phyloP scores from a whole-genome alignment of 37 sponge, comb jelly and placozoan species.

The Hormiphora californensis region DNA sequence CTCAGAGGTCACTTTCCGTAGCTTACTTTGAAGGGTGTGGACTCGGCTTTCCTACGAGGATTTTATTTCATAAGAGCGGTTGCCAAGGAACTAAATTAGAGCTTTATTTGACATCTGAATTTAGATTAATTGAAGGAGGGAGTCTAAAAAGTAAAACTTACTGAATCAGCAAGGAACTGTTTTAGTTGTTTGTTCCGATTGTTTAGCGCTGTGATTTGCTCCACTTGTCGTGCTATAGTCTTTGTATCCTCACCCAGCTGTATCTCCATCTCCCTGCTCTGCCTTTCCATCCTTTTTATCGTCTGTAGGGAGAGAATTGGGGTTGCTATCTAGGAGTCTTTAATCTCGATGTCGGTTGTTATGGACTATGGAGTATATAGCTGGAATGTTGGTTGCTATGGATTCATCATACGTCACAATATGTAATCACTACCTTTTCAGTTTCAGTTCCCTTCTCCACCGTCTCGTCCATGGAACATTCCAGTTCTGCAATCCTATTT shows the following conservation, averaged over 20 bases:
- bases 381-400: too few species aligned
- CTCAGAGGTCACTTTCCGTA: slow-evolving; percentile 18
- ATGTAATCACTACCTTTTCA: slow-evolving; percentile 27
- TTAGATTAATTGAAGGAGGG: too few species aligned
- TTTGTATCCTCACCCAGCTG: background rate
- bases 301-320: background rate
- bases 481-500: slow-evolving; percentile 22
- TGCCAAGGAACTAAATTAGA: too few species aligned
- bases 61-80: too few species aligned
- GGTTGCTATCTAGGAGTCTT: too few species aligned
- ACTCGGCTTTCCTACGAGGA: slow-evolving; percentile 13
- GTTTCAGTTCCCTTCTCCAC: slow-evolving; percentile 4
- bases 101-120: too few species aligned
- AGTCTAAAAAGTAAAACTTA: background rate
- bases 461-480: background rate
- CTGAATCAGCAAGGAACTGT: slow-evolving; percentile 4
- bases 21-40: background rate
- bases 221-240: slow-evolving; percentile 17
- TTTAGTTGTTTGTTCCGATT: slow-evolving; percentile 49
- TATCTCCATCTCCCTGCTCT: slow-evolving; percentile 6
- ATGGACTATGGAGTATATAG: too few species aligned
- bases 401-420: too few species aligned
- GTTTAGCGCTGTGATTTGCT: slow-evolving; percentile 3
- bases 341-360: too few species aligned
- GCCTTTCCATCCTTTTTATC: background rate